phyloP scores from a whole-genome alignment of 2,113 vertebrate species.

The Pituophis catenifer region DNA sequence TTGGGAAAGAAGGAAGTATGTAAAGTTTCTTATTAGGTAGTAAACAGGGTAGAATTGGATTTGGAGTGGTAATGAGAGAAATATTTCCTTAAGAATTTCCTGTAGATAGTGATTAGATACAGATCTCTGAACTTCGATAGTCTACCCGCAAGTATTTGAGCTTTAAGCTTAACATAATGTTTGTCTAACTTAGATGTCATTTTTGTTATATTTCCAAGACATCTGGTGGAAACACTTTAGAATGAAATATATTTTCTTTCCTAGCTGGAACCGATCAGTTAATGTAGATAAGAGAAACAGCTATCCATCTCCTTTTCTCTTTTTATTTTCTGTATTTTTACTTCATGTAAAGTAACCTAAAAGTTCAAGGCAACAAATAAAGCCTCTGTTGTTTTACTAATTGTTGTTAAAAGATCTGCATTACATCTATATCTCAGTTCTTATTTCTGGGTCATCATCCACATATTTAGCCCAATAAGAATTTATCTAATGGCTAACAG shows the following conservation, averaged over 20 bases:
- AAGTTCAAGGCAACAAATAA: neutral
- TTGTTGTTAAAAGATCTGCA: neutral
- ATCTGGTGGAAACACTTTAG: constrained; percentile 32
- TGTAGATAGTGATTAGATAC: constrained; percentile 56
- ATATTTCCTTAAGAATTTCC: constrained; percentile 47
- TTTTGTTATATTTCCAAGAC: constrained; percentile 40
- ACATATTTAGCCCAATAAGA: neutral
- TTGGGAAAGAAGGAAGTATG: neutral
- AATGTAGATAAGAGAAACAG: constrained; percentile 18
- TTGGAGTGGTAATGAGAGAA: constrained; percentile 34
- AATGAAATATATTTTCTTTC: constrained; percentile 27
- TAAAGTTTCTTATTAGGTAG: constrained; percentile 13
- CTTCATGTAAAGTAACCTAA: neutral
- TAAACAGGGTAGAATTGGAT: constrained; percentile 28
- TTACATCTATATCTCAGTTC: neutral
- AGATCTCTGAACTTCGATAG: constrained; percentile 61
- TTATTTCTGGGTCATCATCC: neutral
- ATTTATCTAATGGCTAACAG: neutral
- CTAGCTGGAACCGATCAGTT: constrained; percentile 27
- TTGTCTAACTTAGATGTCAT: constrained; percentile 46
- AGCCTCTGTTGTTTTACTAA: constrained; percentile 6
- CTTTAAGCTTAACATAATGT: constrained; percentile 36
- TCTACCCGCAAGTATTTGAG: constrained; percentile 43
- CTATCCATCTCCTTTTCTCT: neutral
- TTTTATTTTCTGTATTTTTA: neutral